Evolutionary conservation across 2,888 invertebrate species (phyloP), one percentile per base, ranked within the genome.

Genomic region (Sesamia inferens): DNA sequence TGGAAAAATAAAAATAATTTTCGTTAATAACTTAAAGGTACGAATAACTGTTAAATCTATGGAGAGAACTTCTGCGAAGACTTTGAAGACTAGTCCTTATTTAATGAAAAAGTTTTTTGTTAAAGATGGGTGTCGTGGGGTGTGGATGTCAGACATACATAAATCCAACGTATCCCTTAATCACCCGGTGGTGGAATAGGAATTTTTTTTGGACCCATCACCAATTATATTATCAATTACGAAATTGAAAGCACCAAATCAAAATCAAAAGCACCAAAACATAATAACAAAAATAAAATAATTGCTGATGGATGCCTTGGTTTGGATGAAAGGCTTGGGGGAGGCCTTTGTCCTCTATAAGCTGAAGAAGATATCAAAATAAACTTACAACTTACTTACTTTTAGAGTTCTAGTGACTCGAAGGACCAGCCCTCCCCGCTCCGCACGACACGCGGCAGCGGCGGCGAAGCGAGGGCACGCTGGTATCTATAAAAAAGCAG

Each of bases 401-500:
- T 54, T 5, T 14, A 11, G 22, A 14, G 8, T 58, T 63, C 48
- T 13, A 42, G 24, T 64, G 19, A 44, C n/a, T 11, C 48, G 48
- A 48, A 48, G 48, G 19, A 13, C 62, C 13, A 13, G 24, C 57
- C 63, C 24, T 42, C 63, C 74, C 5, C 51, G 74, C 74, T 51
- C 63, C 72, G 58, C 74, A 72, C 73, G 48, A 39, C 63, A 51
- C 74, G 58, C 74, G n/a, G 44, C 14, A 44, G 72, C 72, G 72
- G 72, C 72, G 74, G 72, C 72, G 63, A 63, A 74, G 74, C 72
- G 74, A 48, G 72, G 63, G 31, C 24, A 19, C 42, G 16, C 0
- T 24, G 48, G 42, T 48, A 51, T 0, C 73, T 73, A n/a, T 0
- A 1, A 24, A 64, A 63, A 19, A 7, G n/a, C 47, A 31, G 19